Conservation (phyloP, 2,113 vertebrate genomes). For the Oxyura jamaicensis region DNA sequence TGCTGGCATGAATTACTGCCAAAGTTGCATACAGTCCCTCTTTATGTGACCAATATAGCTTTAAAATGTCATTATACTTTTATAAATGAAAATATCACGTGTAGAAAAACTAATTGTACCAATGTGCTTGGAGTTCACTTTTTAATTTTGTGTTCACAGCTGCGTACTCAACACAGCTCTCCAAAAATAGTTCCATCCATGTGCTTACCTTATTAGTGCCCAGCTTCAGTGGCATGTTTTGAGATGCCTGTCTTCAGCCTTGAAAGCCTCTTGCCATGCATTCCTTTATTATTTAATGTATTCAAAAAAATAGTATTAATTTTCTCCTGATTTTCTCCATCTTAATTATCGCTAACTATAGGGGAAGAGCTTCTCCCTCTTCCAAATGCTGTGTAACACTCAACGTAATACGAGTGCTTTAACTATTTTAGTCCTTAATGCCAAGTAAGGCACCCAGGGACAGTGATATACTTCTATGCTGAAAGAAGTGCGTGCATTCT, state of each 20-base stretch:
- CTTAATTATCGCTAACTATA: background rate
- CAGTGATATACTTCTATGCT: background rate
- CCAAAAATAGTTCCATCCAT: background rate
- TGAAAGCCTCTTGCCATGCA: background rate
- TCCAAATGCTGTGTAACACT: background rate
- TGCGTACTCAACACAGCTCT: background rate
- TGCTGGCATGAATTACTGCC: background rate
- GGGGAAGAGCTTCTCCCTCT: background rate
- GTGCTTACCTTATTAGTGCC: background rate
- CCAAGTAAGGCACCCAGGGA: background rate
- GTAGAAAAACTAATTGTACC: background rate
- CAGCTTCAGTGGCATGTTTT: background rate
- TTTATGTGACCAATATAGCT: background rate
- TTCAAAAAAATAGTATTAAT: background rate
- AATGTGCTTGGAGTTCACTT: background rate
- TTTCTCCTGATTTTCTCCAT: background rate
- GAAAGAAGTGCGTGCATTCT: background rate
- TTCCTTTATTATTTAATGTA: background rate
- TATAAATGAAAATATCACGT: background rate
- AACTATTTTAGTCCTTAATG: background rate
- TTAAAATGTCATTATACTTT: background rate
- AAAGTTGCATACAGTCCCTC: background rate
- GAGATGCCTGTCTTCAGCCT: background rate
- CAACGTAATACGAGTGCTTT: background rate
- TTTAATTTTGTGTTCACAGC: background rate